Evolutionary conservation across 2,113 vertebrate species (phyloP).

Genomic region (Varanus salvator): DNA sequence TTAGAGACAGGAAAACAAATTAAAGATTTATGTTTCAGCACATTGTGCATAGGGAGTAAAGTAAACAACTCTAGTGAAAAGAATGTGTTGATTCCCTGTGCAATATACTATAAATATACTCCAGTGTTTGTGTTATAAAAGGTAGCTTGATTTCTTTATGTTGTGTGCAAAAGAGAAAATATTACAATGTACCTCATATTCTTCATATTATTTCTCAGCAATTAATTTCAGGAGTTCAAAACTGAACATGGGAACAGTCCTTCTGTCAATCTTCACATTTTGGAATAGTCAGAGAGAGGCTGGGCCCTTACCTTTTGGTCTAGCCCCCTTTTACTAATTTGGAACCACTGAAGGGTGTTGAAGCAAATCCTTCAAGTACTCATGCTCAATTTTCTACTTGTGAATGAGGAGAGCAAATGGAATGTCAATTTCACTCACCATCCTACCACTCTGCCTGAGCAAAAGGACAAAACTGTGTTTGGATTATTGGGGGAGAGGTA

Average conservation of each 20-base stretch:
- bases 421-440: too few species aligned
- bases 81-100: background rate
- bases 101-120: conserved; percentile 5
- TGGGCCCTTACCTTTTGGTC: background rate
- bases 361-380: too few species aligned
- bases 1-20: conserved; percentile 12
- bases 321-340: background rate
- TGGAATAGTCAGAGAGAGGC: background rate
- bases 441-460: too few species aligned
- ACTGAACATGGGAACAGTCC: background rate
- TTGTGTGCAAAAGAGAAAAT: conserved; percentile 13
- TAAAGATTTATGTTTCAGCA: conserved; percentile 2
- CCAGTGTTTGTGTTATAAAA: conserved; percentile 9
- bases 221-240: background rate
- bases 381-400: too few species aligned
- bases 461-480: too few species aligned
- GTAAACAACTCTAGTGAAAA: background rate
- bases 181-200: background rate
- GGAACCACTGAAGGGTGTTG: background rate
- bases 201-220: conserved; percentile 3
- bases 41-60: background rate
- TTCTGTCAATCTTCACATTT: background rate
- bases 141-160: background rate
- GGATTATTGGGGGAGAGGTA: too few species aligned
- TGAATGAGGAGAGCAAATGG: too few species aligned